Evolutionary conservation across 2,113 vertebrate species (phyloP), one percentile per base, ranked within the genome.

Genomic region (Ptilorrhoa leucosticta): DNA sequence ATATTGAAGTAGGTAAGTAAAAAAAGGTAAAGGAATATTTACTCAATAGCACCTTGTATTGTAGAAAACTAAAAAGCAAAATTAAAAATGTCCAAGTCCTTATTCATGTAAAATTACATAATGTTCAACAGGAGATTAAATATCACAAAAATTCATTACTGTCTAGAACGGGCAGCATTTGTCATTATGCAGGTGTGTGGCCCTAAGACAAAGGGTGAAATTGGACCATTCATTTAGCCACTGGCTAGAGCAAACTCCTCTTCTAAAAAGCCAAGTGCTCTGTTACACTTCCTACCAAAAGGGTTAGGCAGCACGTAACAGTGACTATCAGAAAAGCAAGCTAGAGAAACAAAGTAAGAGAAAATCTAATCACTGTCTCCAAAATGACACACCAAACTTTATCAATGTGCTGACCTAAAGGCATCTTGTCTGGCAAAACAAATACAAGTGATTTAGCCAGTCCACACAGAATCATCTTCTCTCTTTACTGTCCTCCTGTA

Each of bases 331-430:
- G 23, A 79, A 93, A 90, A 73, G 66, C 57, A 65, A 85, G 51
- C 45, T 63, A 65, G 47, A 91, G 57, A 91, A 88, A 90, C 80
- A 73, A 94, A 89, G 24, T 27, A 69, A 56, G 50, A 91, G 61
- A 79, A 93, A 96, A 96, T 94, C 75, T 83, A 91, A 94, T 94
- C 40, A 80, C n/a, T 93, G 54, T 77, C 78, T 91, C 70, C 54
- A 94, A 61, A 93, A 93, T 40, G 53, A 72, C 66, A 85, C 57
- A 85, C 10, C 24, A 82, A 83, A 69, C 42, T 85, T 93, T n/a
- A 85, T 87, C 81, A 85, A n/a, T 26, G 24, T 68, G 47, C 66
- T 93, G 68, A 81, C 88, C 54, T 44, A 86, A 71, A 93, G 61
- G 56, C 76, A 71, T 20, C 10, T 44, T 73, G 72, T 84, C 58